Percentiles rank a stretch among this genome's conserved stretches.
phyloP scores from a whole-genome alignment of 2,888 invertebrate genomes.

The Morpho helenor region DNA sequence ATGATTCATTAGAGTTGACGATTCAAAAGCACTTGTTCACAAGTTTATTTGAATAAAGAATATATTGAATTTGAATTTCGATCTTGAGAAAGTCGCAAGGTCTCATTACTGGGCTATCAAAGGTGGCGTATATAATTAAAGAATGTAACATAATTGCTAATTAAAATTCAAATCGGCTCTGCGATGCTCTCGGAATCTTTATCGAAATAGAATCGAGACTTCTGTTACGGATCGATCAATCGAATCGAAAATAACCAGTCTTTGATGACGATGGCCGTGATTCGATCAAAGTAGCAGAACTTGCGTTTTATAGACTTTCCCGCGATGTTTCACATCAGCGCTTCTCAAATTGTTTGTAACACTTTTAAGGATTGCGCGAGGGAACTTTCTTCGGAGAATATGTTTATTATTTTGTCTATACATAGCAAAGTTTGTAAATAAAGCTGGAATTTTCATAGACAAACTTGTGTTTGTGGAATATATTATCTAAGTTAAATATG shows the following conservation, averaged over 20 bases:
- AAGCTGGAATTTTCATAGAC: no score
- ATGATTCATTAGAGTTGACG: no score
- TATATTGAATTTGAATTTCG: no score
- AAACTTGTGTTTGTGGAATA: no score
- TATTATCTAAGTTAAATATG: no score
- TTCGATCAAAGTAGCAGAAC: conserved; percentile 48
- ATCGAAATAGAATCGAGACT: conserved; percentile 35
- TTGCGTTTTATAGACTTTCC: conserved; percentile 38
- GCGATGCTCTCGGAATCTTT: conserved; percentile 24
- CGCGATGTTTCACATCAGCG: conserved; percentile 4
- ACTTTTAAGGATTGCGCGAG: no score
- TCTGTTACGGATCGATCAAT: conserved; percentile 49
- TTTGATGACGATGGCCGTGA: conserved; percentile 49
- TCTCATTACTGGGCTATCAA: no score
- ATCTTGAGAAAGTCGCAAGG: no score
- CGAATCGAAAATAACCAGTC: conserved; percentile 45
- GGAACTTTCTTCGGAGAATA: no score
- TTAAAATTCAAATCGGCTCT: conserved; percentile 5
- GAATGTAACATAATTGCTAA: neutral
- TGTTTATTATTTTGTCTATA: neutral
- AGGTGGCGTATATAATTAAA: neutral
- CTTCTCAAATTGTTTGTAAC: conserved; percentile 1
- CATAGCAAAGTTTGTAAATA: no score
- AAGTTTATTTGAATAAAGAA: no score
- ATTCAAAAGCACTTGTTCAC: no score